A percentile compares a stretch with the other conserved stretches of the same genome.
Evolutionary conservation across 2,797 vertebrate genomes (phyloP).

Genomic region (Melanotaenia parkinsoni): DNA sequence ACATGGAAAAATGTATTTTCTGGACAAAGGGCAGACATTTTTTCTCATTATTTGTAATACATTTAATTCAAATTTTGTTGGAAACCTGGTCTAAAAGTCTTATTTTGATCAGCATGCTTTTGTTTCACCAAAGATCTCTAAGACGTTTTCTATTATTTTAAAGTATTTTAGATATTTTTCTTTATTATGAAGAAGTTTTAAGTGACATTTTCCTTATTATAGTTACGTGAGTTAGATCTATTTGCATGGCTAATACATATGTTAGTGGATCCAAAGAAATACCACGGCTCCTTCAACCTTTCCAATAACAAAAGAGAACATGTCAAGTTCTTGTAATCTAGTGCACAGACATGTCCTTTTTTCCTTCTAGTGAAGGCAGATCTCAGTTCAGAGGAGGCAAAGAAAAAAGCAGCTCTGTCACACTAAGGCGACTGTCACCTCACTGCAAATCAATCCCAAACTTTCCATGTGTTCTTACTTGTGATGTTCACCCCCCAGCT

Average conservation of each 20-base stretch:
- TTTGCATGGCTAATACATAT: background rate
- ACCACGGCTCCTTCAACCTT: background rate
- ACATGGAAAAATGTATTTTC: background rate
- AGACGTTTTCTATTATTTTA: background rate
- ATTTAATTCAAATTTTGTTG: slow-evolving; percentile 10
- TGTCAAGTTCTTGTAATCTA: background rate
- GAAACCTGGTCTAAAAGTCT: slow-evolving; percentile 8
- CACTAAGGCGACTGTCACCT: slow-evolving; percentile 13
- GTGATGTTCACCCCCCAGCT: slow-evolving; percentile 10
- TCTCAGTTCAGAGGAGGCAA: slow-evolving; percentile 9
- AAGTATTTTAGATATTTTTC: background rate
- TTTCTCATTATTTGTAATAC: background rate
- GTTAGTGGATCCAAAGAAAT: background rate
- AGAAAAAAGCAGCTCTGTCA: background rate
- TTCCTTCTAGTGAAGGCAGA: background rate
- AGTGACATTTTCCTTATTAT: background rate
- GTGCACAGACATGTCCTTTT: background rate
- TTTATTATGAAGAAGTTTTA: background rate
- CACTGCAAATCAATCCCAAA: slow-evolving; percentile 46
- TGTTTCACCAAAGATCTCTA: background rate
- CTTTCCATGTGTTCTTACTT: slow-evolving; percentile 45
- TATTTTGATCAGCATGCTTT: background rate
- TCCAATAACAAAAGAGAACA: background rate
- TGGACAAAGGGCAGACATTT: background rate
- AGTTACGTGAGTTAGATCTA: background rate